Evolutionary conservation across 2,888 invertebrate genomes (phyloP), one percentile per base, ranked within the genome.

Genomic region (Chesias legatella): DNA sequence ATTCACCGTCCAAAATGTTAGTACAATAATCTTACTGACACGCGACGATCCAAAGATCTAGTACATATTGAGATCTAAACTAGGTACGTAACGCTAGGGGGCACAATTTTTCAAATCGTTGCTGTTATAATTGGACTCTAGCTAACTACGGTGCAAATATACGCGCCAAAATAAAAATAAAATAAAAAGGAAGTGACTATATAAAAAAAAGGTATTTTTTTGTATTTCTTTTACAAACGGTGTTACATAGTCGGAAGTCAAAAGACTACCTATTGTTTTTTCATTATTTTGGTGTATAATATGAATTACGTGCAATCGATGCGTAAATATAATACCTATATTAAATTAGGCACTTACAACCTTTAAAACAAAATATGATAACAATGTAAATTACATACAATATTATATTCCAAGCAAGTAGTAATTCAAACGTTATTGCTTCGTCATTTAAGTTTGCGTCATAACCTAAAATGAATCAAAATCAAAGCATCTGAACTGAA

Each of bases 271-370:
- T n/a, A n/a, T n/a, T n/a, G 1, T 5, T 7, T 27, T 23, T 39
- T 40, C 20, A 7, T 28, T 39, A 1, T 24, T 33, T 29, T 10
- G 11, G 11, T 25, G n/a, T 5, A 23, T 9, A 7, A 8, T 17
- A 28, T 21, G 7, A 7, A 21, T 25, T 9, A 34, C 10, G 20
- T 34, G 25, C 31, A 11, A 34, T 20, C 7, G 10, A 33, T 32
- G 31, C 32, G 35, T 7, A 28, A 36, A 35, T 25, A 35, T 25
- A 44, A 35, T 38, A 29, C n/a, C n/a, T 40, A 40, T 29, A 7
- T 28, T 44, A 36, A 9, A 29, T 36, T 33, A 44, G 44, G 44
- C 44, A 44, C 44, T 44, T 40, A 43, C 37, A 38, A 43, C 27
- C 27, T 38, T 22, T 10, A 31, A 25, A 33, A 10, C 13, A 34